These are phyloP conservation scores for Equus przewalskii DNA, from an alignment of 2,113 vertebrate species.

Conservation along the genomic window DNA sequence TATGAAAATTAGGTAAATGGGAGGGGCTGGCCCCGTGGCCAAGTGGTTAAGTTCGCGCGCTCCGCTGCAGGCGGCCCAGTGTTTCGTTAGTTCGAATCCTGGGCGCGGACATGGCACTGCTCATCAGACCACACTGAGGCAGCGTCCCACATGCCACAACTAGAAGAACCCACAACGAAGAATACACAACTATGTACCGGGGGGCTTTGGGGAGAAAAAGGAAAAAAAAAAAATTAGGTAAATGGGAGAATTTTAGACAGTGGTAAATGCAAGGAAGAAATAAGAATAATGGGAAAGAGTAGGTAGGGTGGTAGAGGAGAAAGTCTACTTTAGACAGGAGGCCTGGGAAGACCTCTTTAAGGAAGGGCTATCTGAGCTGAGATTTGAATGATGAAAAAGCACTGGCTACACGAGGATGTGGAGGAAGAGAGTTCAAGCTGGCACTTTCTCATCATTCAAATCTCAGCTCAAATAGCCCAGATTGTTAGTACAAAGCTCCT, in stretches of 20 bases:
- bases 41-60: no score
- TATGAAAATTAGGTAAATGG: background rate
- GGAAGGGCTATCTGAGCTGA: background rate
- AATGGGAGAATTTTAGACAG: background rate
- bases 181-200: no score
- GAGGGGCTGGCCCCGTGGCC: no score
- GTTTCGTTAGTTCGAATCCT: no score
- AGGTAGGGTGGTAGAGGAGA: background rate
- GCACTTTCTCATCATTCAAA: slow-evolving; percentile 2
- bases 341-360: background rate
- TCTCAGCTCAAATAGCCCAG: background rate
- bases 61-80: no score
- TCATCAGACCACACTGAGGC: no score
- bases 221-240: background rate
- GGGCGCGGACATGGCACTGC: no score
- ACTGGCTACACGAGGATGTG: background rate
- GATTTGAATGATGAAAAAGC: slow-evolving; percentile 13
- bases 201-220: no score
- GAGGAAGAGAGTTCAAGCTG: background rate
- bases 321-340: background rate
- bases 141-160: no score
- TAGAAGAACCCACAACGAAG: no score
- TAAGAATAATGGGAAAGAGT: background rate
- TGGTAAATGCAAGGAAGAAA: slow-evolving; percentile 20
- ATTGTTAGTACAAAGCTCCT: background rate